Base-by-base conservation (phyloP, 2,797 vertebrate species). In the Staurois parvus region DNA sequence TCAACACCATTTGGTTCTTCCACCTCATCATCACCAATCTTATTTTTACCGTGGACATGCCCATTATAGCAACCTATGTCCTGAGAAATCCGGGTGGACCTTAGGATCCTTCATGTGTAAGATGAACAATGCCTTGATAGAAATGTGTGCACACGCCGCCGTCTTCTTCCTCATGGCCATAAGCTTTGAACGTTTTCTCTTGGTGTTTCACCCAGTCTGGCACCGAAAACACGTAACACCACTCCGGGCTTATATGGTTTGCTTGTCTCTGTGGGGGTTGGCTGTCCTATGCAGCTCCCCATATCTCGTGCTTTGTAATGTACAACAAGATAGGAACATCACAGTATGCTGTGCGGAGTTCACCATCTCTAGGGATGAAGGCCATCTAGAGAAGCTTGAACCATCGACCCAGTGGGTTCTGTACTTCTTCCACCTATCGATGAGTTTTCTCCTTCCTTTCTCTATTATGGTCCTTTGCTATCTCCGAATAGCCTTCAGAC, bases 1-100 rank as follows among this genome's bases (percentile, higher is more conserved):
- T 91, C 75, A 91, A 85, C 69, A 90, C 88, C 0, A 73, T 89
- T 40, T 86, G 88, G 37, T 91, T 89, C 88, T 87, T 91, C 76
- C 89, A 92, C 75, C 83, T 91, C 64, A 90, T 90, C 70, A 79
- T 91, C 17, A 87, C 91, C 0, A 89, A 91, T 81, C 81, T 90
- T 77, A 13, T 2, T 91, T 45, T 45, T 45, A 45, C 42, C 42
- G 1, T 45, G 42, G 15, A 12, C 42, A 45, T 45, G 12, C 90
- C 89, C 9, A 89, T 92, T 68, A 9, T 89, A 4, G 81, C 82
- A 9, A 70, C 12, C 24, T 74, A 88, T 42, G 15, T 29, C 30
- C 64, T 92, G 69, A 81, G 75, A 5, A 40, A 82, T 26, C 75
- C 74, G 21, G 82, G 29, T 92, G 91, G 91, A 77, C 19, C 40